These are phyloP conservation scores for Melanotus villosus DNA, from an alignment of 2,888 invertebrate genomes.

Conservation along the genomic window DNA sequence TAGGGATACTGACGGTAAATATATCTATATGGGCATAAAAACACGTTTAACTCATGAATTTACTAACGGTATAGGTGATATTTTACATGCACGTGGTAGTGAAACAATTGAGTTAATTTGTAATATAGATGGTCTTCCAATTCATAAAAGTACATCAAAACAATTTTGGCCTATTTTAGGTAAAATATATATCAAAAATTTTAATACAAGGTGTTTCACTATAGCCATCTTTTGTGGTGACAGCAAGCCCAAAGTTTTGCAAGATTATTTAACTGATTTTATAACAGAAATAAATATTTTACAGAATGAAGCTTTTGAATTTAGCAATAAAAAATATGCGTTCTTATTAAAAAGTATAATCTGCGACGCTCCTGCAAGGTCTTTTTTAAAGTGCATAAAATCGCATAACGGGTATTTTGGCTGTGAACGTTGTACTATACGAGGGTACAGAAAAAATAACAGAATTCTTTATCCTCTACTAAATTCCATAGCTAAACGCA, in stretches of 20 bases:
- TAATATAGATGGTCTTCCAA: constrained; percentile 25
- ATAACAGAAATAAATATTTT: background rate
- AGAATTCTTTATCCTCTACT: too few relatives aligned
- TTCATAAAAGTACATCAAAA: constrained; percentile 3
- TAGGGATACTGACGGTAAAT: too few relatives aligned
- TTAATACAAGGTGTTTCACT: background rate
- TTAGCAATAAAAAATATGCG: background rate
- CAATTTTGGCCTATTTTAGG: constrained; percentile 23
- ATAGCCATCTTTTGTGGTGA: constrained; percentile 6
- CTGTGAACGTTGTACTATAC: constrained; percentile 38
- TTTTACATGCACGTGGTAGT: too few relatives aligned
- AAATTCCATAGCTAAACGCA: too few relatives aligned
- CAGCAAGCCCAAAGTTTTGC: background rate
- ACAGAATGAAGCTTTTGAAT: background rate
- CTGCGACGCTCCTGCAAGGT: constrained; percentile 27
- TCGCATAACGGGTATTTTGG: constrained; percentile 27
- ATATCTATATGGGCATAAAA: too few relatives aligned
- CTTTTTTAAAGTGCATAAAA: constrained; percentile 39
- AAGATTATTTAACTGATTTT: background rate
- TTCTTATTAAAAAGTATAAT: background rate
- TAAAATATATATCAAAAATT: background rate
- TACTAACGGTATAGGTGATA: too few relatives aligned
- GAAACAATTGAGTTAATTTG: too few relatives aligned
- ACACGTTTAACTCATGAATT: too few relatives aligned
- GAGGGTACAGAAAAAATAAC: too few relatives aligned